Conservation (phyloP, 1,140 invertebrate genomes). For the Apis laboriosa region DNA sequence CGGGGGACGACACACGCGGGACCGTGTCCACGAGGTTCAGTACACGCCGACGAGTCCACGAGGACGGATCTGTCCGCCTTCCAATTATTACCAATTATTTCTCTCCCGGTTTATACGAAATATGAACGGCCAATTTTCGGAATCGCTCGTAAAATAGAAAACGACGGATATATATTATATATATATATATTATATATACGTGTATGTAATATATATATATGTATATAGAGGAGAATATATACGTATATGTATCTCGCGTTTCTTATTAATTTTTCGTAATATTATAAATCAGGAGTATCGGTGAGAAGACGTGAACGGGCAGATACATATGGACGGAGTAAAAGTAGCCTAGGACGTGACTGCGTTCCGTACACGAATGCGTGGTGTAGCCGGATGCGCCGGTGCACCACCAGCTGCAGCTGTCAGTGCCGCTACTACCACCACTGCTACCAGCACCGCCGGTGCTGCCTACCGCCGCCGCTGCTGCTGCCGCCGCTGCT, state of each 20-base stretch:
- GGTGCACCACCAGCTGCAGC: slow-evolving; percentile 64
- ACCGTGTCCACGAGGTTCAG: slow-evolving; percentile 45
- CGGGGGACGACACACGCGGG: slow-evolving; percentile 34
- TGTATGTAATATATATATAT: background rate
- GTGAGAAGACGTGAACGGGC: background rate
- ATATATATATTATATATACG: background rate
- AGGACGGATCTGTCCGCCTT: slow-evolving; percentile 38
- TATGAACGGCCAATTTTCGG: too few species aligned
- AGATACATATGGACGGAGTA: background rate
- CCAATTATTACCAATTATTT: too few species aligned
- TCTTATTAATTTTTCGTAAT: too few species aligned
- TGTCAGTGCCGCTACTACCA: slow-evolving; percentile 54
- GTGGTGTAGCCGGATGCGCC: slow-evolving; percentile 55
- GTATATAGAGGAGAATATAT: background rate
- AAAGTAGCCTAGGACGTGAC: slow-evolving; percentile 2
- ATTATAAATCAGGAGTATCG: background rate
- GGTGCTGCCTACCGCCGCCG: slow-evolving; percentile 25
- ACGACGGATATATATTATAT: background rate
- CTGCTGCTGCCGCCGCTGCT: slow-evolving; percentile 16
- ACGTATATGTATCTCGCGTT: too few species aligned
- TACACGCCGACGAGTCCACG: slow-evolving; percentile 44
- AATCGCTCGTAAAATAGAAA: too few species aligned
- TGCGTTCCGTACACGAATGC: slow-evolving; percentile 41
- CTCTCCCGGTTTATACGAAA: too few species aligned
- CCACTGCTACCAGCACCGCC: slow-evolving; percentile 47